Evolutionary conservation across 2,113 vertebrate genomes (phyloP), one percentile per base, ranked within the genome.

Genomic region (Callorhinus ursinus): DNA sequence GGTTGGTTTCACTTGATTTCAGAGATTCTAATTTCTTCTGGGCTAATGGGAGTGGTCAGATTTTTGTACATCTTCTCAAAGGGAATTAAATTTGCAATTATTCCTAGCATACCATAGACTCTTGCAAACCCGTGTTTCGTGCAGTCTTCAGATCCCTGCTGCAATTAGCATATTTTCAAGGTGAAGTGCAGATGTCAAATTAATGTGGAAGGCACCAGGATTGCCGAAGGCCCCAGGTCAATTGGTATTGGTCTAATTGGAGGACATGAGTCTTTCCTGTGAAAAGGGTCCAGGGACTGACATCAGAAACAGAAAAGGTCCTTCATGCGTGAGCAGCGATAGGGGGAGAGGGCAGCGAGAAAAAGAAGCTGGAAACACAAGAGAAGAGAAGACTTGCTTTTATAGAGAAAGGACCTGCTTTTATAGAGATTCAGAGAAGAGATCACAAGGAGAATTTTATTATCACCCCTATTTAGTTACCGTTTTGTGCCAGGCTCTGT

Each of bases 131-230:
- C 12, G 4, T 94, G 94, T 97, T 96, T 96, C 33, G 0, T 69
- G 61, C 77, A 90, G 36, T 76, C 85, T 97, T 96, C 93, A 98
- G 96, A 95, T 98, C 97, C 97, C 94, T 96, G 61, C n/a, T 79
- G 90, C 94, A 97, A 98, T 98, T 98, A 97, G 90, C 97, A 97
- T 98, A 96, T 97, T 93, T 98, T 98, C 97, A 98, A 98, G 97
- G 97, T 98, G 96, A 98, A 98, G 90, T 91, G 90, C 91, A 96
- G 82, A 97, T 96, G 95, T 98, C 95, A 98, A 97, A 98, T 96
- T 93, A 98, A 90, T 71, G 88, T 96, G 76, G 87, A 98, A 97
- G 86, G 93, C 49, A 33, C 61, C 77, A 72, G 55, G 65, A 98
- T 86, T 93, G 93, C 95, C 51, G 1, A 97, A 90, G 87, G 94